Percentiles rank a stretch among this genome's conserved stretches.
Conservation (phyloP, 2,888 invertebrate genomes). For the Lagria hirta region DNA sequence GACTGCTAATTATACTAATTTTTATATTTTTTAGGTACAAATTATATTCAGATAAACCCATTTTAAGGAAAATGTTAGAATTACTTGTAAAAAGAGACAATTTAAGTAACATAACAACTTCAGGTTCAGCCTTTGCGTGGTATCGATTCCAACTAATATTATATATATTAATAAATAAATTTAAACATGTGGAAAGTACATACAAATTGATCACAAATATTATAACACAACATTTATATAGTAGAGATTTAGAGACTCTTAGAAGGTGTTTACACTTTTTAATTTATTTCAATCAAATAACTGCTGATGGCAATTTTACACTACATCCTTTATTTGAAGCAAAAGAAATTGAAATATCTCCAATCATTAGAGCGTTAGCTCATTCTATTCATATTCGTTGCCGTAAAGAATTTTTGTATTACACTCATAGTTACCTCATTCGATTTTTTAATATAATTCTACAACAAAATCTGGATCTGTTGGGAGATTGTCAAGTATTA, state of each 20-base stretch:
- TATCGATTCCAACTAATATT: constrained; percentile 35
- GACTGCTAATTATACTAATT: too few species aligned
- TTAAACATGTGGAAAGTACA: constrained; percentile 37
- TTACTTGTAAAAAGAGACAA: too few species aligned
- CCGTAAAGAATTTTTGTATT: constrained; percentile 35
- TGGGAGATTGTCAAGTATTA: constrained; percentile 22
- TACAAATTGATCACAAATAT: constrained; percentile 36
- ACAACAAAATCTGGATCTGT: constrained; percentile 10
- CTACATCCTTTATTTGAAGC: constrained; percentile 36
- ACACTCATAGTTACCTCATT: constrained; percentile 36
- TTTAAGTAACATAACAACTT: too few species aligned
- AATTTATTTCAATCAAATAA: constrained; percentile 37
- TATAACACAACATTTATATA: constrained; percentile 37
- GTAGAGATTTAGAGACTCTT: constrained; percentile 34
- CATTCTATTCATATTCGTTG: too few species aligned
- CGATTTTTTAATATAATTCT: constrained; percentile 36
- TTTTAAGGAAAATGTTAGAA: too few species aligned
- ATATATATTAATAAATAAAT: constrained; percentile 39
- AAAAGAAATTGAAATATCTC: constrained; percentile 38
- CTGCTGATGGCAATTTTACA: constrained; percentile 24
- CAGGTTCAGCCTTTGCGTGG: too few species aligned
- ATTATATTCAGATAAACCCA: too few species aligned
- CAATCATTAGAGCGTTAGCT: constrained; percentile 30
- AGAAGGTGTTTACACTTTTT: constrained; percentile 38
- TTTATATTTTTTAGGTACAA: too few species aligned